A percentile compares a stretch with the other conserved stretches of the same genome.
Conservation (phyloP, 1,140 invertebrate genomes). For the Myzus persicae region DNA sequence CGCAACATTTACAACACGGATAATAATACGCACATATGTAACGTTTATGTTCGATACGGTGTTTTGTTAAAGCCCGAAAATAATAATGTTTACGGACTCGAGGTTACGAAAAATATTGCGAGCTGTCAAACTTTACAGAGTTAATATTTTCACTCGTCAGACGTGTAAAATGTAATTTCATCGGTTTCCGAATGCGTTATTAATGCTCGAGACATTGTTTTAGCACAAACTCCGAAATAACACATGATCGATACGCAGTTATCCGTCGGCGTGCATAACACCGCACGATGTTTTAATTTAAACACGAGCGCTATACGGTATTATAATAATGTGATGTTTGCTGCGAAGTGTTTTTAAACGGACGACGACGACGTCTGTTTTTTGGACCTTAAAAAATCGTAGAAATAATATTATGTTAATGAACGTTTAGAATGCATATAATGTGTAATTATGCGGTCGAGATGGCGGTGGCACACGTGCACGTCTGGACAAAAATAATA, state of each 20-base stretch:
- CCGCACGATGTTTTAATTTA: background rate
- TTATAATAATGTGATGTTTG: too few relatives aligned
- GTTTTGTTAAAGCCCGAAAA: background rate
- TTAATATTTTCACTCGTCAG: background rate
- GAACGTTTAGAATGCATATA: background rate
- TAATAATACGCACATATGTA: background rate
- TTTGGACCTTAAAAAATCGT: background rate
- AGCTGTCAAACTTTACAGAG: background rate
- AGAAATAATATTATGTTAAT: background rate
- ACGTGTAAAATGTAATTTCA: background rate
- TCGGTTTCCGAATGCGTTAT: background rate
- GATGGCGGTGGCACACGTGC: background rate
- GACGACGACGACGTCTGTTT: background rate
- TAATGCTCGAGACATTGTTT: background rate
- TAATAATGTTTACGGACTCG: background rate
- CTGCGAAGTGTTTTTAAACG: too few relatives aligned
- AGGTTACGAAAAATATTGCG: background rate
- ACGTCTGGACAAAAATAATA: background rate
- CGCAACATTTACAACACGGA: background rate
- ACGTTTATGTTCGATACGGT: background rate
- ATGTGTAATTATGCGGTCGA: background rate
- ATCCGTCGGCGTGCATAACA: background rate
- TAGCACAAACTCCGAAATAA: background rate
- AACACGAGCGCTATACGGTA: background rate
- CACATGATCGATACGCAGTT: background rate